phyloP scores from a whole-genome alignment of 2,888 invertebrate genomes.

The Heteropelma amictum region DNA sequence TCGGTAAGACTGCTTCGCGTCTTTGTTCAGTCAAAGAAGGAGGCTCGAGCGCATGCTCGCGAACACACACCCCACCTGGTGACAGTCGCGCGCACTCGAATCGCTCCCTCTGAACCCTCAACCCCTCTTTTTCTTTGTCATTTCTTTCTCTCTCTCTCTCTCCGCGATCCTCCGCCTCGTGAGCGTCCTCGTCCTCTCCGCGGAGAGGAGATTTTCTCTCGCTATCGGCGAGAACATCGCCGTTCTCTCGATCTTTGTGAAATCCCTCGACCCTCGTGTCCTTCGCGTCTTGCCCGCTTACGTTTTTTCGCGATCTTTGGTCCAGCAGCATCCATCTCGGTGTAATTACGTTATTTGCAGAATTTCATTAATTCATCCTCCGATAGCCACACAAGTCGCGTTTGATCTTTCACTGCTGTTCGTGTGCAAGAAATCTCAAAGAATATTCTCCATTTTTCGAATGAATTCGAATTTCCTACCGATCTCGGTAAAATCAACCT shows the following conservation, averaged over 20 bases:
- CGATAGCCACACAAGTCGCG: too few relatives aligned
- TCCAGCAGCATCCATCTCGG: too few relatives aligned
- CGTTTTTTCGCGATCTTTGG: too few relatives aligned
- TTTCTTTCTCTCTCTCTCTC: not conserved
- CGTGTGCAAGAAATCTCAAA: too few relatives aligned
- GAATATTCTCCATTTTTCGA: too few relatives aligned
- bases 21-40: slow-evolving; percentile 50
- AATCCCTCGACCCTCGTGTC: too few relatives aligned
- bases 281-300: too few relatives aligned
- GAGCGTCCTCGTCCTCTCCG: not conserved
- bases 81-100: slow-evolving; percentile 33
- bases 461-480: not conserved
- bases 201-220: not conserved
- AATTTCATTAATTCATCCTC: too few relatives aligned
- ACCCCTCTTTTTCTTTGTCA: slow-evolving; percentile 26
- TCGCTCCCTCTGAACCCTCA: slow-evolving; percentile 47
- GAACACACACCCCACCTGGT: slow-evolving; percentile 30
- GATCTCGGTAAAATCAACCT: not conserved
- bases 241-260: not conserved
- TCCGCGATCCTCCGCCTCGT: not conserved
- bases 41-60: slow-evolving; percentile 60
- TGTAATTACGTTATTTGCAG: too few relatives aligned
- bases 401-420: too few relatives aligned
- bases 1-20: slow-evolving; percentile 67
- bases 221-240: not conserved